phyloP scores from a whole-genome alignment of 2,888 invertebrate genomes.

The Apoda limacodes region DNA sequence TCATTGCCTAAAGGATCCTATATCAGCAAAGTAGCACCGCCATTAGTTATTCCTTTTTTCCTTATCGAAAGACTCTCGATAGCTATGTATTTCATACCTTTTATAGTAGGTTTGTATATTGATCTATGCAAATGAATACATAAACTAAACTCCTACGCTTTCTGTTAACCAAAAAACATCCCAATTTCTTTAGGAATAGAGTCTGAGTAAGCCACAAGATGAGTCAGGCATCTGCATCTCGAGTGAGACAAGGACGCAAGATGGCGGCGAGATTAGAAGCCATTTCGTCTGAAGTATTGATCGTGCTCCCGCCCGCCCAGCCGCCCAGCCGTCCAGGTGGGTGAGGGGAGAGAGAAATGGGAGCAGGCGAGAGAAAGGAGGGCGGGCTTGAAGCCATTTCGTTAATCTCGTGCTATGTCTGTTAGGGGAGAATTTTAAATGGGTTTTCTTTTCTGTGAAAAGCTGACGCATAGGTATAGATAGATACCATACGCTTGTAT shows the following conservation, averaged over 20 bases:
- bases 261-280: constrained; percentile 53
- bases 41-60: too few species aligned
- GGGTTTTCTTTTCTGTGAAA: constrained; percentile 32
- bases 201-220: constrained; percentile 10
- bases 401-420: constrained; percentile 54
- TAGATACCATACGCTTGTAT: too few species aligned
- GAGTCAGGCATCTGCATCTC: constrained; percentile 18
- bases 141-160: too few species aligned
- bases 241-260: constrained; percentile 52
- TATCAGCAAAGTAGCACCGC: too few species aligned
- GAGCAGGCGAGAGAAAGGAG: constrained; percentile 20
- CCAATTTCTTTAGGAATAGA: constrained; percentile 2
- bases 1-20: too few species aligned
- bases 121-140: too few species aligned
- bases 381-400: constrained; percentile 39
- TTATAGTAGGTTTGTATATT: too few species aligned
- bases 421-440: constrained; percentile 30
- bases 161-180: too few species aligned
- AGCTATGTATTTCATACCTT: too few species aligned
- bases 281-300: constrained; percentile 30
- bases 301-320: constrained; percentile 21
- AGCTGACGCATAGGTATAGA: constrained; percentile 3
- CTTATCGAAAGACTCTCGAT: too few species aligned
- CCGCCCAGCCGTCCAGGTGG: constrained; percentile 10
- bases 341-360: constrained; percentile 1